These are phyloP conservation scores for Prosapia bicincta DNA, from an alignment of 2,888 invertebrate genomes.

Conservation along the genomic window DNA sequence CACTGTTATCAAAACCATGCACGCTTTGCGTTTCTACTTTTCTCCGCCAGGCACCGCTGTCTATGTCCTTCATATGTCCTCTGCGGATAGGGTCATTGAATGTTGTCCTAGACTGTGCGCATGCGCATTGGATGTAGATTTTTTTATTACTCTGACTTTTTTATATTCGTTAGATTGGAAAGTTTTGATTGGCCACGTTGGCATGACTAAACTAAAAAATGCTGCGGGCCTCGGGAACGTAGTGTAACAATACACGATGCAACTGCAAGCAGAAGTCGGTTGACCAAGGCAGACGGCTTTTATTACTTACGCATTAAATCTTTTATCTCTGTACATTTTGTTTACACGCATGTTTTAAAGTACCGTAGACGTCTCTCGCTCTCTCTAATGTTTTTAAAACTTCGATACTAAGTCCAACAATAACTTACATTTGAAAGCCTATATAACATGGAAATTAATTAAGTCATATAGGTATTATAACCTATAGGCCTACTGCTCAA, in stretches of 20 bases:
- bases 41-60: not conserved
- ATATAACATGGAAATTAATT: no score
- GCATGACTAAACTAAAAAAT: not conserved
- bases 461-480: no score
- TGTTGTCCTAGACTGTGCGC: not conserved
- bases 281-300: not conserved
- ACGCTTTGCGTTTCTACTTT: not conserved
- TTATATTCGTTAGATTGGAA: not conserved
- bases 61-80: not conserved
- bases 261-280: not conserved
- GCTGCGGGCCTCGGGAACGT: not conserved
- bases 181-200: slow-evolving; percentile 2
- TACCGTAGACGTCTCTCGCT: not conserved
- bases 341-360: not conserved
- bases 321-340: not conserved
- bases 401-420: no score
- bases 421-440: no score
- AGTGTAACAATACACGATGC: not conserved
- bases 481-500: no score
- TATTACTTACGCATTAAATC: not conserved
- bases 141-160: not conserved
- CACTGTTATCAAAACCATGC: not conserved
- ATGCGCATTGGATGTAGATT: not conserved
- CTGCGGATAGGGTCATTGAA: not conserved
- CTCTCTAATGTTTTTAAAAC: no score